phyloP scores from a whole-genome alignment of 2,888 invertebrate species.

The Xestia sexstrigata region DNA sequence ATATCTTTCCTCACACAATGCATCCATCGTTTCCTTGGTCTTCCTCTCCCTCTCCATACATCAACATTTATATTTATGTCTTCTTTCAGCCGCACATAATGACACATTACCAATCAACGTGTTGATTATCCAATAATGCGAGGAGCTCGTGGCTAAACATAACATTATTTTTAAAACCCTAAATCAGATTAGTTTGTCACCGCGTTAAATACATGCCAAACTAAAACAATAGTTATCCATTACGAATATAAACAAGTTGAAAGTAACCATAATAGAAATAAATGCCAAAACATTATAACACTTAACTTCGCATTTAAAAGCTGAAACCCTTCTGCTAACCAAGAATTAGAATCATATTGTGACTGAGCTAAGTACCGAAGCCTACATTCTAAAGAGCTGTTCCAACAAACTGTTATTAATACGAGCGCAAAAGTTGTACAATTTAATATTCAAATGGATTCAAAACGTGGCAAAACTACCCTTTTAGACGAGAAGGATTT shows the following conservation, averaged over 20 bases:
- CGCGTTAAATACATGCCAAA: too few species aligned
- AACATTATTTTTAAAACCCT: too few species aligned
- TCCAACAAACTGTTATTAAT: slow-evolving; percentile 51
- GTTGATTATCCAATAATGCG: too few species aligned
- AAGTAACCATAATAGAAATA: not conserved
- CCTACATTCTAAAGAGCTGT: slow-evolving; percentile 40
- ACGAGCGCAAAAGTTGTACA: slow-evolving; percentile 42
- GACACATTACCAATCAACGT: too few species aligned
- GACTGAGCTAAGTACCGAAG: slow-evolving; percentile 23
- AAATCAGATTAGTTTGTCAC: too few species aligned
- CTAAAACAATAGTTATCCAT: not conserved
- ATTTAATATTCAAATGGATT: slow-evolving; percentile 57
- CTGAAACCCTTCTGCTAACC: slow-evolving; percentile 8
- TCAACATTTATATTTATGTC: too few species aligned
- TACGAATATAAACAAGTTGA: not conserved
- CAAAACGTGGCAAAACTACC: slow-evolving; percentile 40
- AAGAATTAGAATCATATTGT: slow-evolving; percentile 30
- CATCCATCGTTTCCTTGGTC: too few species aligned
- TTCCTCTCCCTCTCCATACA: too few species aligned
- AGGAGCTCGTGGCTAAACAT: too few species aligned
- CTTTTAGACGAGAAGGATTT: slow-evolving; percentile 50
- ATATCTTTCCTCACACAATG: too few species aligned
- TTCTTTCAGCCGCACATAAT: too few species aligned
- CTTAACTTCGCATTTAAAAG: slow-evolving; percentile 16
- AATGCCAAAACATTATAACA: slow-evolving; percentile 6